Percentiles rank a stretch among this genome's conserved stretches.
Evolutionary conservation across 2,797 vertebrate genomes (phyloP).

Genomic region (Gobionotothen gibberifrons): DNA sequence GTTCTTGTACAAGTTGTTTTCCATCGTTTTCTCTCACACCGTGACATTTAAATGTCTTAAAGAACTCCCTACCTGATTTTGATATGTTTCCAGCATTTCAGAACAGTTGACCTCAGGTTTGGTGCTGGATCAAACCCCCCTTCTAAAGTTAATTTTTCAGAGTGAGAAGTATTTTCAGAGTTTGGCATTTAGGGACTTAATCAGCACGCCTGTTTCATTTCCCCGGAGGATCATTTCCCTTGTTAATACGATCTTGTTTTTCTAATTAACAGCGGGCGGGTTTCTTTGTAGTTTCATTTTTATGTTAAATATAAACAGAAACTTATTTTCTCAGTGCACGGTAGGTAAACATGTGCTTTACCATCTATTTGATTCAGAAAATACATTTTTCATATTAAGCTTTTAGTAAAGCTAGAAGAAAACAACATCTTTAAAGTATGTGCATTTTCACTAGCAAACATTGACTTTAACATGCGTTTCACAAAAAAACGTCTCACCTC

Average conservation of each 20-base stretch:
- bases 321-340: neutral
- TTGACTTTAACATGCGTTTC: slow-evolving; percentile 22
- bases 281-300: slow-evolving; percentile 11
- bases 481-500: neutral
- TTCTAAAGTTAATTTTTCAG: too few species aligned
- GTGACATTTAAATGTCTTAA: slow-evolving; percentile 21
- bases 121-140: too few species aligned
- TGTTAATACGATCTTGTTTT: slow-evolving; percentile 34
- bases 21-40: slow-evolving; percentile 7
- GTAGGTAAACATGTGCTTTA: neutral
- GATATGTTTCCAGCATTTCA: neutral
- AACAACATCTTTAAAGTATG: neutral
- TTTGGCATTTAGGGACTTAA: slow-evolving; percentile 40
- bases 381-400: neutral
- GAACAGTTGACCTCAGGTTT: too few species aligned
- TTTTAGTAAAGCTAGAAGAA: neutral
- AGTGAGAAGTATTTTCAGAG: neutral
- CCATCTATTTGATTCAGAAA: neutral
- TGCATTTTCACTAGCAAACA: neutral
- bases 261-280: slow-evolving; percentile 29
- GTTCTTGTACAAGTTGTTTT: neutral
- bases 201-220: slow-evolving; percentile 30
- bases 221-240: slow-evolving; percentile 26
- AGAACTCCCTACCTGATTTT: neutral
- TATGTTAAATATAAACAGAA: slow-evolving; percentile 15